Conservation (phyloP, 1,140 invertebrate species). For the Pseudomyrmex sp. region DNA sequence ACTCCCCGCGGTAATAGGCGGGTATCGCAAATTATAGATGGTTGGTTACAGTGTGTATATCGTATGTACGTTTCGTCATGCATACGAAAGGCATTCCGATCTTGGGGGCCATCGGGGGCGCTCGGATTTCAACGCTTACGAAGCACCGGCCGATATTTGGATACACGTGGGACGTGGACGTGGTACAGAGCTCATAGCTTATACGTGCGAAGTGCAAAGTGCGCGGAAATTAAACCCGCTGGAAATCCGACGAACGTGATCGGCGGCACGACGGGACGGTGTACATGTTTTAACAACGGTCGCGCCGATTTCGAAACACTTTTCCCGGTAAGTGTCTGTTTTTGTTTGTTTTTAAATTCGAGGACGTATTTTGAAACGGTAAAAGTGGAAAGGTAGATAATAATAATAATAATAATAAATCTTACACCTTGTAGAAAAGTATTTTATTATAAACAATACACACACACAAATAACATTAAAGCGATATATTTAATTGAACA, state of each 20-base stretch:
- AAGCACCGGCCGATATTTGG: slow-evolving; percentile 9
- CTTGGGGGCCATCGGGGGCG: slow-evolving; percentile 1
- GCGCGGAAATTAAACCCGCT: slow-evolving; percentile 33
- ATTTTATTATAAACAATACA: neutral
- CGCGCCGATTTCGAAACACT: neutral
- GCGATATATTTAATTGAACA: too few relatives aligned
- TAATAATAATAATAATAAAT: too few relatives aligned
- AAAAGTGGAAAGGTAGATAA: too few relatives aligned
- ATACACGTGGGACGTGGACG: slow-evolving; percentile 23
- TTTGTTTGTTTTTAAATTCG: neutral
- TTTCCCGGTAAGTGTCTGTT: neutral
- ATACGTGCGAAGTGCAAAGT: slow-evolving; percentile 29
- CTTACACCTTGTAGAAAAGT: neutral
- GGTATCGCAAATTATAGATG: neutral
- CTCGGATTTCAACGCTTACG: slow-evolving; percentile 36
- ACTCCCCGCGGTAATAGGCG: slow-evolving; percentile 20
- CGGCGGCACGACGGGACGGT: neutral
- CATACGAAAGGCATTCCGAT: slow-evolving; percentile 42
- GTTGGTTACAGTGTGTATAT: slow-evolving; percentile 16
- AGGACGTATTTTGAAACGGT: too few relatives aligned
- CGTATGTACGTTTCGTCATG: slow-evolving; percentile 56
- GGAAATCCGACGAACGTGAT: slow-evolving; percentile 15
- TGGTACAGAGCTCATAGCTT: neutral
- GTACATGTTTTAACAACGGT: slow-evolving; percentile 5
- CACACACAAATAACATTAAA: neutral